These are phyloP conservation scores for Notothenia rossii DNA, from an alignment of 2,113 vertebrate genomes.

Conservation along the genomic window DNA sequence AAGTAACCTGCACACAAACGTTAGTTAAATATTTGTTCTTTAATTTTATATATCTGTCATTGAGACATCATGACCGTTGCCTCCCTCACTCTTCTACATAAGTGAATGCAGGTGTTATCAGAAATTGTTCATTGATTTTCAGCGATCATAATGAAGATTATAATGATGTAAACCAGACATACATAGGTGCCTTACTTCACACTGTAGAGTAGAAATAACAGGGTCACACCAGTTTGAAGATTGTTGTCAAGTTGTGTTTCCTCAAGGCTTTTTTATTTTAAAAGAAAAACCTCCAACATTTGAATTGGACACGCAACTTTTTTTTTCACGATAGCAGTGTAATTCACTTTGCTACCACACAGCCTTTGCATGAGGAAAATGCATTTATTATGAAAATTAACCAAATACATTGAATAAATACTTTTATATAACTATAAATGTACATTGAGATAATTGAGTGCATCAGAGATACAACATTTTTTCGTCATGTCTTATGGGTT, in stretches of 20 bases:
- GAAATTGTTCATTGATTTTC: background rate
- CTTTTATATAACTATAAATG: background rate
- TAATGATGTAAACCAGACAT: background rate
- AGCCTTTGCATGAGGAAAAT: no score
- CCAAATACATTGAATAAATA: no score
- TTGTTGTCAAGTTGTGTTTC: no score
- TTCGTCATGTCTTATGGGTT: constrained; percentile 43
- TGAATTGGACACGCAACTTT: background rate
- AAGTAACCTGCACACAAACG: background rate
- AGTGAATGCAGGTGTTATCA: background rate
- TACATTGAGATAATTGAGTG: constrained; percentile 2
- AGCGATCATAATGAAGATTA: background rate
- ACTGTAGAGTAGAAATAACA: background rate
- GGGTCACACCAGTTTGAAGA: background rate
- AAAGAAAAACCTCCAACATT: background rate
- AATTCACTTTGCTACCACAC: background rate
- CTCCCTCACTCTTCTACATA: background rate
- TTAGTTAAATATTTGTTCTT: background rate
- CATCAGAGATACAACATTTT: constrained; percentile 10
- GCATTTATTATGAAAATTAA: no score
- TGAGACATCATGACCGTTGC: background rate
- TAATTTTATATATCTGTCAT: background rate
- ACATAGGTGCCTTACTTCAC: background rate
- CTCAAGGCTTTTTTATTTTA: no score
- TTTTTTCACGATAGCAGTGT: background rate